A percentile compares a stretch with the other conserved stretches of the same genome.
Evolutionary conservation across 2,888 invertebrate genomes (phyloP).

Genomic region (Eulithis testata): DNA sequence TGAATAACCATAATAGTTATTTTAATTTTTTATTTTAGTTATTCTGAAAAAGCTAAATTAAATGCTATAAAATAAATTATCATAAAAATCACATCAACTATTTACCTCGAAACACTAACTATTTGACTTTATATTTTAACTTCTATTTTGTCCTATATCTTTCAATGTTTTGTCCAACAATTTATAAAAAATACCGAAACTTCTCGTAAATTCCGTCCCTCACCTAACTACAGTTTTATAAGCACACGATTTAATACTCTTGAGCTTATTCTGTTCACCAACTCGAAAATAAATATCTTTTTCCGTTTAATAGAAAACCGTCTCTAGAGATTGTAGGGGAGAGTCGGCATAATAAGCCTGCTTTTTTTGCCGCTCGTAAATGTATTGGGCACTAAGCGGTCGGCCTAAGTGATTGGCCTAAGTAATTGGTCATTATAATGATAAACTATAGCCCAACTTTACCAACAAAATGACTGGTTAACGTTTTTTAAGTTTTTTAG

Average conservation of each 20-base stretch:
- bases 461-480: neutral
- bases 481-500: too few species aligned
- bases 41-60: too few species aligned
- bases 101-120: too few species aligned
- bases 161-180: conserved; percentile 12
- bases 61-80: too few species aligned
- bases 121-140: too few species aligned
- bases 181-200: conserved; percentile 10
- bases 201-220: conserved; percentile 16
- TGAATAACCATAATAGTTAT: too few species aligned
- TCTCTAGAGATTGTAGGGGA: conserved; percentile 43
- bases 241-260: conserved; percentile 32
- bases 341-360: neutral
- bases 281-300: conserved; percentile 49
- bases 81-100: too few species aligned
- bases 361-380: conserved; percentile 3
- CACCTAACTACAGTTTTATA: conserved; percentile 30
- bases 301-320: conserved; percentile 47
- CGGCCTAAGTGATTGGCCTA: neutral
- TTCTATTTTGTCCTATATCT: too few species aligned
- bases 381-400: conserved; percentile 1
- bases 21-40: too few species aligned
- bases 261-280: conserved; percentile 40
- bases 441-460: neutral
- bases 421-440: conserved; percentile 2